Evolutionary conservation across 2,888 invertebrate species (phyloP).

Genomic region (Lithodes maja): DNA sequence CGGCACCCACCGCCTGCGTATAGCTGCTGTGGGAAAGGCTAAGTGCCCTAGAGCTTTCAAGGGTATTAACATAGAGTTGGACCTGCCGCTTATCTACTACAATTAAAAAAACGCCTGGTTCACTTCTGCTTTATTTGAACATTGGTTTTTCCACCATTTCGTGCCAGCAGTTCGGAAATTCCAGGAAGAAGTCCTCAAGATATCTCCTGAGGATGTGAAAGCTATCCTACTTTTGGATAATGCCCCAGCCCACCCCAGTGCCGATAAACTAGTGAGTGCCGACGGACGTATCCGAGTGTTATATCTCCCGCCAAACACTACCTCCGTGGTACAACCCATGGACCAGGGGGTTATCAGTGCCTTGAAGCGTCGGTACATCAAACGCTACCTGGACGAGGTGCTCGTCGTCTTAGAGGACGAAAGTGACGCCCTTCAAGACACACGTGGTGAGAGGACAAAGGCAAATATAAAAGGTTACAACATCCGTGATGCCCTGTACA

Average conservation of each 20-base stretch:
- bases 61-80: background rate
- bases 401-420: background rate
- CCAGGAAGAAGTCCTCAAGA: constrained; percentile 20
- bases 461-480: constrained; percentile 7
- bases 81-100: constrained; percentile 11
- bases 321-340: background rate
- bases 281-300: background rate
- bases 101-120: constrained; percentile 9
- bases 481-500: background rate
- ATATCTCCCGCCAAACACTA: background rate
- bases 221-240: constrained; percentile 15
- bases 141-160: background rate
- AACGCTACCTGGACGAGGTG: background rate
- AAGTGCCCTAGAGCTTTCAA: background rate
- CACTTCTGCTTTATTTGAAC: background rate
- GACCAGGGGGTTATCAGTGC: constrained; percentile 7
- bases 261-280: background rate
- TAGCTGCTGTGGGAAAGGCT: background rate
- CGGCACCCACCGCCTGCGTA: background rate
- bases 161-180: background rate
- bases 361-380: background rate
- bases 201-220: background rate
- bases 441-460: background rate
- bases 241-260: background rate
- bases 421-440: background rate